Base-by-base conservation (phyloP, 2,113 vertebrate species). In the Phaethornis superciliosus region DNA sequence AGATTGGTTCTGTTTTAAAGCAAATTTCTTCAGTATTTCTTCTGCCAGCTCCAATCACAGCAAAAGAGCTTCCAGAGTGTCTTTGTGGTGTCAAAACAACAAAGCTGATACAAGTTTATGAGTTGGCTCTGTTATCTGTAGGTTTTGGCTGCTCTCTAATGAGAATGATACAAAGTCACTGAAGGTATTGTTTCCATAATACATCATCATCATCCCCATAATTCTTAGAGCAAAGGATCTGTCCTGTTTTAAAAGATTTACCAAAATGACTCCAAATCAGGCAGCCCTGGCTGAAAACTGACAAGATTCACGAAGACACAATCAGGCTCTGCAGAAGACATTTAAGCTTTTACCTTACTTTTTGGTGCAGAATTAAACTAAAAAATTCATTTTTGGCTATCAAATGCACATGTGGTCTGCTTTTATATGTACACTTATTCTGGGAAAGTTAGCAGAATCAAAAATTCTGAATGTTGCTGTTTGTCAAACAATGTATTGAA, bases 381-480 rank as follows among this genome's bases (percentile, higher is more conserved):
- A 60, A 15, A 59, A 81, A 62, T 67, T 40, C 54, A 63, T 2
- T 71, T 97, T 75, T 75, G 9, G 40, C 27, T 64, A 2, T 32
- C 63, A 95, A 76, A 81, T 47, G 12, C 49, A 1, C 18, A 64
- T 78, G 63, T 95, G 37, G 5, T 56, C 10, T 64, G 4, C 32
- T 83, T 81, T 11, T 81, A 21, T 67, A 21, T 46, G 12, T 68
- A 23, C 16, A 52, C 1, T 26, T 68, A 71, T 68, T 32, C 47
- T 44, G 79, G 88, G 21, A 91, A 81, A 85, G 46, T 89, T 84
- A 91, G 84, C 68, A 89, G 13, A 88, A 91, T 32, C 15, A 95
- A 85, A 96, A 70, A 63, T 68, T 85, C 83, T 82, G 78, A 95
- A 84, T 76, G 62, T 82, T 92, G 54, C 32, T 56, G 70, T 91